These are phyloP conservation scores for Megaleporinus macrocephalus DNA, from an alignment of 2,113 vertebrate species.

Conservation along the genomic window DNA sequence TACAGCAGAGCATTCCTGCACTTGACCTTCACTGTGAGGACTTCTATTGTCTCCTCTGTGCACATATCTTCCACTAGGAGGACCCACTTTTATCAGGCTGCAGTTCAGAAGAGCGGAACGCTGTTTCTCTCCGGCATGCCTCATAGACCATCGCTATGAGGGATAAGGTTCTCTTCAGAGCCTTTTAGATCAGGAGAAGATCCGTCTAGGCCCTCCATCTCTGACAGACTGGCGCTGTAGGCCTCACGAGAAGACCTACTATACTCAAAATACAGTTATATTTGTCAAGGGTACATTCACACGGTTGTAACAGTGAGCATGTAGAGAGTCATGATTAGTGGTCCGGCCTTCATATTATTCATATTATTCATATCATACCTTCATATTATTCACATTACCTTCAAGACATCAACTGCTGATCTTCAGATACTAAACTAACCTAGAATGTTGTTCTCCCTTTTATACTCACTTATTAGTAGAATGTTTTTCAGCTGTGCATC, in stretches of 20 bases:
- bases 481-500: too few species aligned
- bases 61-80: constrained; percentile 38
- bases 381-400: too few species aligned
- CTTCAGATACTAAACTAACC: too few species aligned
- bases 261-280: neutral
- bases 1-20: neutral
- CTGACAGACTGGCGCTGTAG: neutral
- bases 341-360: too few species aligned
- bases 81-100: neutral
- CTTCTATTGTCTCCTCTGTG: constrained; percentile 6
- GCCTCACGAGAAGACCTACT: neutral
- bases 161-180: neutral
- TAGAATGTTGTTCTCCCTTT: too few species aligned
- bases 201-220: neutral
- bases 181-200: neutral
- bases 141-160: neutral
- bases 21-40: constrained; percentile 45
- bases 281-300: too few species aligned
- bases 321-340: too few species aligned
- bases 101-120: neutral
- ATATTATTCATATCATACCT: too few species aligned
- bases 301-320: too few species aligned
- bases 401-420: too few species aligned
- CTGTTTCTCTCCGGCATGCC: neutral
- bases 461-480: too few species aligned